Evolutionary conservation across 2,113 vertebrate species (phyloP).

Genomic region (Chrysemys picta): DNA sequence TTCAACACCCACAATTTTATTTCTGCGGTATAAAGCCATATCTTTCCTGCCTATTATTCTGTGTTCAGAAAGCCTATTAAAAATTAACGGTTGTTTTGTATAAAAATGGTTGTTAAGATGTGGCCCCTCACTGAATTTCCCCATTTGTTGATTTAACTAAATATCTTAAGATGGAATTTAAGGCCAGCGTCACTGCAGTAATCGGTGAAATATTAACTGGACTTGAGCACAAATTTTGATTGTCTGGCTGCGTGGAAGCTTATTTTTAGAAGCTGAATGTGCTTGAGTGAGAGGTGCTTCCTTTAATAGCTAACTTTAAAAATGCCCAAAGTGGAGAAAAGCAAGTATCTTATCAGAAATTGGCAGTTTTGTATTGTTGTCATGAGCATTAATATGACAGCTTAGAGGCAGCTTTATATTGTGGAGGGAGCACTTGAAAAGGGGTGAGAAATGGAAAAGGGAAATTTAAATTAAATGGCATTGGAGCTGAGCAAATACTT

Average conservation of each 20-base stretch:
- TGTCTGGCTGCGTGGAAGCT: not conserved
- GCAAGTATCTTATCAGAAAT: constrained; percentile 32
- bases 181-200: not conserved
- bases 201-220: not conserved
- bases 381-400: rapidly evolving
- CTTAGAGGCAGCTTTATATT: not conserved
- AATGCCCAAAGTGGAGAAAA: not conserved
- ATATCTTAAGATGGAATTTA: not conserved
- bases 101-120: not conserved
- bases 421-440: not conserved
- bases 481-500: not conserved
- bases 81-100: not conserved
- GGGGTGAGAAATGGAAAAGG: constrained; percentile 11
- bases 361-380: constrained; percentile 12
- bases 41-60: not conserved
- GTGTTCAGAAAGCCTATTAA: not conserved
- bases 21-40: not conserved
- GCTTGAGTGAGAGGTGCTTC: not conserved
- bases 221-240: not conserved
- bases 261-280: not conserved
- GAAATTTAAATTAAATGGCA: constrained; percentile 38
- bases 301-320: not conserved
- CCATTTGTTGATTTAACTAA: not conserved
- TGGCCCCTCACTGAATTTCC: not conserved
- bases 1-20: not conserved